These are phyloP conservation scores for Microtus richardsoni DNA, from an alignment of 2,113 vertebrate genomes.

Conservation along the genomic window DNA sequence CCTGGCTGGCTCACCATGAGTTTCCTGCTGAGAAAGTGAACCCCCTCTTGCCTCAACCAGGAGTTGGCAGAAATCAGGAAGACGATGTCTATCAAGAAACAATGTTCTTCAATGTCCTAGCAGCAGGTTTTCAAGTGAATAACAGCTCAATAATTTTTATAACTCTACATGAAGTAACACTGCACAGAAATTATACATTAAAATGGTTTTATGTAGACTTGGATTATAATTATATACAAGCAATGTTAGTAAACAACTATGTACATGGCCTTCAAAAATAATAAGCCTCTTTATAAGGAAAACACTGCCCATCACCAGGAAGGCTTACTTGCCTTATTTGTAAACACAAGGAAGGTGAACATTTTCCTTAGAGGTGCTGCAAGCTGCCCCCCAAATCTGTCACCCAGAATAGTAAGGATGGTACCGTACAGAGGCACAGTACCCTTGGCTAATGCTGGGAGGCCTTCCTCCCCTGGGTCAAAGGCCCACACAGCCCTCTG, in stretches of 20 bases:
- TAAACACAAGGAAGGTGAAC: neutral
- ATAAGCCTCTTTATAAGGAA: neutral
- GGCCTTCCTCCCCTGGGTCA: neutral
- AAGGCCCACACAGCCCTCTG: neutral
- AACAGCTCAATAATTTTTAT: neutral
- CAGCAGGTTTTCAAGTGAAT: neutral
- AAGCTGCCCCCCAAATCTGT: accelerated
- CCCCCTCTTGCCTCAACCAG: neutral
- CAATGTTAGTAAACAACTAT: neutral
- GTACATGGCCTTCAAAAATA: neutral
- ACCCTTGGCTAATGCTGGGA: neutral
- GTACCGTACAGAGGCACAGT: accelerated
- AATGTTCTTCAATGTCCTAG: neutral
- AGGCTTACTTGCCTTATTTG: neutral
- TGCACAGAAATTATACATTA: neutral
- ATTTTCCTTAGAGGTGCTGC: accelerated
- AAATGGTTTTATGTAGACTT: neutral
- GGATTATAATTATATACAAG: neutral
- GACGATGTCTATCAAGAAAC: accelerated
- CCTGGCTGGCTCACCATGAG: neutral
- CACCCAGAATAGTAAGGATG: accelerated
- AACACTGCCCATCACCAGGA: accelerated
- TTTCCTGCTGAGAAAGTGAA: neutral
- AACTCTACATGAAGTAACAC: neutral
- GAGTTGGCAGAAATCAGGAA: accelerated